Percentiles rank a stretch among this genome's conserved stretches.
These are phyloP conservation scores for Halocynthia roretzi DNA, from an alignment of 23 tunicate genomes.

Conservation along the genomic window DNA sequence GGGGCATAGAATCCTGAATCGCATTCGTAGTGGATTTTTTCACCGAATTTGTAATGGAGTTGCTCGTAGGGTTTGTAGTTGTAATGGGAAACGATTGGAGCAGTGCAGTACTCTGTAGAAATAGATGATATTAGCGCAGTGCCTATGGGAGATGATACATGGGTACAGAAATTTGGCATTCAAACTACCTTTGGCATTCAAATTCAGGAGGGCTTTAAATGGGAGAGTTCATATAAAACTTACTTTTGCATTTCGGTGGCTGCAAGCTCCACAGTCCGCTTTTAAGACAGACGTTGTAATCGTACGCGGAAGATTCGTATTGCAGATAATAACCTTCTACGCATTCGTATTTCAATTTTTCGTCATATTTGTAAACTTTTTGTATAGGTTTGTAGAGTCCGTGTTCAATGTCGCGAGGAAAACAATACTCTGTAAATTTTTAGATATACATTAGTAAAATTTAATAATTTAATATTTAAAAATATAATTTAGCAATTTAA, in stretches of 20 bases:
- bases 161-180: too few relatives aligned
- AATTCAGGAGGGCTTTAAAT: too few relatives aligned
- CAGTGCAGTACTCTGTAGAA: background rate
- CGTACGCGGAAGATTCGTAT: background rate
- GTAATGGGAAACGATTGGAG: background rate
- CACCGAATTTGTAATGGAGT: background rate
- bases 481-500: too few relatives aligned
- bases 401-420: background rate
- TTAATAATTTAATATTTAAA: too few relatives aligned
- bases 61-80: conserved; percentile 2
- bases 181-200: too few relatives aligned
- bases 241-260: conserved; percentile 21
- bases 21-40: background rate
- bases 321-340: background rate
- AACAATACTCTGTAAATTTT: conserved; percentile 8
- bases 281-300: conserved; percentile 7
- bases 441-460: too few relatives aligned
- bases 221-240: background rate
- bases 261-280: conserved; percentile 14
- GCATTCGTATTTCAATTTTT: conserved; percentile 22
- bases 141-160: too few relatives aligned
- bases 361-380: conserved; percentile 10
- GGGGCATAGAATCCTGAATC: conserved; percentile 5
- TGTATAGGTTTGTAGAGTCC: conserved; percentile 6
- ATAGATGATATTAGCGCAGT: too few relatives aligned